Base-by-base conservation (phyloP, 37 sponge, comb jelly and placozoan genomes). In the Aphrocallistes beatrix region DNA sequence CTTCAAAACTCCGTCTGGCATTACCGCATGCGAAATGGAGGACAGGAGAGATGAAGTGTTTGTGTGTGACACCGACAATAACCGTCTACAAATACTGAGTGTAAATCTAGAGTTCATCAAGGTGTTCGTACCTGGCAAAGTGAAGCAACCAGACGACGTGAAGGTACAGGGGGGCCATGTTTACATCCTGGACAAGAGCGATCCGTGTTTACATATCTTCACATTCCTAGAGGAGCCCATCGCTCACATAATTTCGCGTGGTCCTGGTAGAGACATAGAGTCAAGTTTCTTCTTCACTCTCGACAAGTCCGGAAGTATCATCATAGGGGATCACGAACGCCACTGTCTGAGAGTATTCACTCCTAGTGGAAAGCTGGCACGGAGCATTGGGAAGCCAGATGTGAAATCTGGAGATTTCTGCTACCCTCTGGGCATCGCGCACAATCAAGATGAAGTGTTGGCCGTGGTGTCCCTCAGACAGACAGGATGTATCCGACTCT, bases 241-340 rank as follows among this genome's bases (percentile, higher is more conserved):
- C 10, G 75, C 75, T 3, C 10, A 28, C n/a, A 60, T 60, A 21
- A 60, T 60, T 19, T 60, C 75, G 6, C 75, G 34, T 6, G 75
- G 75, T 3, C 75, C 75, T 6, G 75, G 75, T 1, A 60, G 75
- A 13, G 75, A 60, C 34, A 6, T 60, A 30, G 75, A 60, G 75
- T 60, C 75, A 3, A 60, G 75, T 60, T 60, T 32, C 75, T 60
- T 60, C 75, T 60, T 60, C 75, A 60, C 75, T 8, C 75, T 60
- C 6, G 75, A 60, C 34, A 13, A 3, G 3, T 25, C 28, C 34
- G 75, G 75, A 3, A 25, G 75, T 13, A 60, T 60, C 34, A 30
- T 60, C 28, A 3, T 60, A 60, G 75, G 75, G 34, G 75, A 60
- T 13, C 75, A 60, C 34, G 75, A 60, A 3, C 10, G 34, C 10